Evolutionary conservation across 2,888 invertebrate species (phyloP).

Genomic region (Meloe dianella): DNA sequence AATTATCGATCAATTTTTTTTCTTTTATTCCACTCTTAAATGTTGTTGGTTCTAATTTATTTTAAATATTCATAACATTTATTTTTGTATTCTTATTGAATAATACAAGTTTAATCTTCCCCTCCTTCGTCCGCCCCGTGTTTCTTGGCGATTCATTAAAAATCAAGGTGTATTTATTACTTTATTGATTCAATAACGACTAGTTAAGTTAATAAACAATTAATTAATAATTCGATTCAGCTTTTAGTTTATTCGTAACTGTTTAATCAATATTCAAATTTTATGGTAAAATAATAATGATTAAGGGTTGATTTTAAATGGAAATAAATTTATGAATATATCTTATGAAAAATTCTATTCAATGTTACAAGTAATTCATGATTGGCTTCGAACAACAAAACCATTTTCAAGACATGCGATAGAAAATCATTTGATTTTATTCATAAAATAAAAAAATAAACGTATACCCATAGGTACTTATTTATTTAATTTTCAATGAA

Average conservation of each 20-base stretch:
- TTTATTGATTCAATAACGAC: neutral
- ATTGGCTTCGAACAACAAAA: neutral
- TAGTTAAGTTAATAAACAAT: neutral
- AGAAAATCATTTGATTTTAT: neutral
- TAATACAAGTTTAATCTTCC: neutral
- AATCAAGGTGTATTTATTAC: neutral
- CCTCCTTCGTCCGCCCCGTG: neutral
- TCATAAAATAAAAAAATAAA: too few species aligned
- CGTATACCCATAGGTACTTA: too few species aligned
- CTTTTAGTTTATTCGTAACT: neutral
- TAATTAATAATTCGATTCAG: neutral
- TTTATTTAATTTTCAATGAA: too few species aligned
- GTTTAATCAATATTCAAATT: slow-evolving; percentile 31
- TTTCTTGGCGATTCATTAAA: neutral
- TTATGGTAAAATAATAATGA: too few species aligned
- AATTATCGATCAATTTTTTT: neutral
- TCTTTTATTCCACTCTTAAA: neutral
- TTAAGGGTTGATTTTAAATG: neutral
- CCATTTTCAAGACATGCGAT: neutral
- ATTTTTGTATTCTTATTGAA: neutral
- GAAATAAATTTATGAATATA: neutral
- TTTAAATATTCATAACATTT: neutral
- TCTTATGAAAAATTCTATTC: neutral
- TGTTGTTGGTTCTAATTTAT: neutral
- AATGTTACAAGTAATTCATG: neutral